Evolutionary conservation across 2,113 vertebrate genomes (phyloP), one percentile per base, ranked within the genome.

Genomic region (Colinus virginianus): DNA sequence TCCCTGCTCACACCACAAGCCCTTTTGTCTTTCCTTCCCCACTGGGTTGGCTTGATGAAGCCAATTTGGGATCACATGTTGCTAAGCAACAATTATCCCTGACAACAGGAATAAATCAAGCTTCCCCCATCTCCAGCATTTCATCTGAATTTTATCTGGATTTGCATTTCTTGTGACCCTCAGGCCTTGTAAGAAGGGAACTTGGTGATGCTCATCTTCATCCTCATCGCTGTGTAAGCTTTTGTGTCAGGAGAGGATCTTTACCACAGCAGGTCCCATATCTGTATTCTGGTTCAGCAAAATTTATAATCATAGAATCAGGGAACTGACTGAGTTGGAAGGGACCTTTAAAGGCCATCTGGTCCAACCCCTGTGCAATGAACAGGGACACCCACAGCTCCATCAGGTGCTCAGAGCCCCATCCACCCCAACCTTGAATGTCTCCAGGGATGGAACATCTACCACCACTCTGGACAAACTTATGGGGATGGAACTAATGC

Each of bases 11-110:
- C 48, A 58, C 78, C 58, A 5, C 9, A 22, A 56, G 26, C 34
- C 62, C 74, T 74, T 53, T 75, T 69, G 46, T 70, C 26, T 86
- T 71, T 49, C 43, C 23, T 46, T 71, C 19, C 85, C 36, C 43
- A 43, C 53, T 16, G 51, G 14, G 26, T 59, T 74, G 68, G 70
- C 74, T 43, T 90, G 70, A 77, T 63, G 46, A 58, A 88, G 56
- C 45, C 81, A 48, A 76, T 78, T 78, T 48, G 62, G 67, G 70
- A 91, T 71, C 89, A 72, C 6, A 2, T 87, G 79, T 95, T 96
- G 84, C 91, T 92, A 89, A 95, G 78, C 87, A 95, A 94, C 90
- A 28, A 81, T 82, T 79, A 87, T 62, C 63, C 45, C 70, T 87
- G 84, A 74, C 71, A 71, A 62, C 32, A 58, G 5, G 51, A 78